Conservation (phyloP, 2,113 vertebrate genomes). For the Meles meles region DNA sequence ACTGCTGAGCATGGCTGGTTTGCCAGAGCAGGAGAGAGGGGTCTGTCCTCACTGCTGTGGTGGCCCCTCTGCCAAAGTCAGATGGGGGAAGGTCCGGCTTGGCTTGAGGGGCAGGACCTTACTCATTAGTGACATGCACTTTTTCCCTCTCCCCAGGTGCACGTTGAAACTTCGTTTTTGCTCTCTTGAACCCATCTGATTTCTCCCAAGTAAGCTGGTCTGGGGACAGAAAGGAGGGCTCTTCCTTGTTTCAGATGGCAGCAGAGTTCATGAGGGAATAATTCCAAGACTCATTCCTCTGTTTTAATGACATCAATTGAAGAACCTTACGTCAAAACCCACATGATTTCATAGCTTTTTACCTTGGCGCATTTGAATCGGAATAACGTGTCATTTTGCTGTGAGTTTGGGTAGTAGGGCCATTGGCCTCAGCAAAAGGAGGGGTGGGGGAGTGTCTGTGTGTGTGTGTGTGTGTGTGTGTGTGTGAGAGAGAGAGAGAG, state of each 20-base stretch:
- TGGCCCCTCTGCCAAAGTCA: neutral
- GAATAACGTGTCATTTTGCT: constrained; percentile 69
- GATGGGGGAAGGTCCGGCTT: neutral
- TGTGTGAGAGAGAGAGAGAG: too few relatives aligned
- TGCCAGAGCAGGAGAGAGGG: neutral
- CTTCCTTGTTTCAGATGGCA: constrained; percentile 44
- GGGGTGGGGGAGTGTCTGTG: neutral
- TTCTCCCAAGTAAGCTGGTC: constrained; percentile 54
- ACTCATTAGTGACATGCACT: neutral
- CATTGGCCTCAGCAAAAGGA: neutral
- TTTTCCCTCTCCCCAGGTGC: neutral
- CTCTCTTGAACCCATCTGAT: constrained; percentile 28
- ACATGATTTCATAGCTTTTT: constrained; percentile 74
- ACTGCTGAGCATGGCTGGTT: neutral
- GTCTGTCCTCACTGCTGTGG: neutral
- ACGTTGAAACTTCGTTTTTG: constrained; percentile 29
- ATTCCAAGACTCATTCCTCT: constrained; percentile 76
- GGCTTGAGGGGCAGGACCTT: neutral
- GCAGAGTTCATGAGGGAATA: constrained; percentile 72
- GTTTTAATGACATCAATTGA: constrained; percentile 77
- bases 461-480: neutral
- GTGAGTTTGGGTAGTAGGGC: constrained; percentile 2
- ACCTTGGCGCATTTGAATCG: constrained; percentile 62
- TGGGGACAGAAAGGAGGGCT: constrained; percentile 69
- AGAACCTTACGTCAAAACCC: constrained; percentile 63